Base-by-base conservation (phyloP, 1,140 invertebrate species). In the Anoplolepis gracilipes region DNA sequence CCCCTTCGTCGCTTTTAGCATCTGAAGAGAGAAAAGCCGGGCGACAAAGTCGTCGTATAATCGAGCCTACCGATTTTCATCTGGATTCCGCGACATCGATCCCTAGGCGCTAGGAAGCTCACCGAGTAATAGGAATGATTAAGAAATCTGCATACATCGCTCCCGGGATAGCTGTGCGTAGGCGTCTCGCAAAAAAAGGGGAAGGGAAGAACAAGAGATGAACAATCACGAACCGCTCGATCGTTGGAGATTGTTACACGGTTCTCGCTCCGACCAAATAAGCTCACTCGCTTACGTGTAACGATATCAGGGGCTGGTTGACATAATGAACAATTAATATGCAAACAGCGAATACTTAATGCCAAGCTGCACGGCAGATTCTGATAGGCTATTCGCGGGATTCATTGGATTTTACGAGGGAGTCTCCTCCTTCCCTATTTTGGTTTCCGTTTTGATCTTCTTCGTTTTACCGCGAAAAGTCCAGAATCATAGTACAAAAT, bases 241-340 rank as follows among this genome's bases (percentile, higher is more conserved):
- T 85, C 75, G 75, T 53, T 30, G 62, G 82, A 79, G 86, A 72
- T 22, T 67, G 85, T 86, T 67, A 75, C 49, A 73, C 42, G 65
- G 76, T 70, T 84, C 70, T 42, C 75, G 46, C 73, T 53, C 62
- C 82, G 69, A 55, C 81, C 75, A 73, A 88, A 85, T 70, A 69
- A 53, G 49, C 61, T 77, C 61, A 36, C 49, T 39, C 59, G 67
- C 55, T 49, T 59, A 42, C 77, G 25, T 77, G 75, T 59, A 85
- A 73, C 88, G 85, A 69, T 84, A 86, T 87, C 76, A 79, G 86
- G 72, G 78, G 85, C 75, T 46, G 76, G 33, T 76, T 77, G 87
- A 86, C 91, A 90, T 93, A 94, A 94, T 93, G 92, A 93, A 93
- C 93, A 93, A 94, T 94, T 94, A 94, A 94, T 94, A 94, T 94